Percentiles rank a stretch among this genome's conserved stretches.
These are phyloP conservation scores for Aurelia coerulea DNA, from an alignment of 30 jellyfish, hydroid and myxozoan species.

Conservation along the genomic window DNA sequence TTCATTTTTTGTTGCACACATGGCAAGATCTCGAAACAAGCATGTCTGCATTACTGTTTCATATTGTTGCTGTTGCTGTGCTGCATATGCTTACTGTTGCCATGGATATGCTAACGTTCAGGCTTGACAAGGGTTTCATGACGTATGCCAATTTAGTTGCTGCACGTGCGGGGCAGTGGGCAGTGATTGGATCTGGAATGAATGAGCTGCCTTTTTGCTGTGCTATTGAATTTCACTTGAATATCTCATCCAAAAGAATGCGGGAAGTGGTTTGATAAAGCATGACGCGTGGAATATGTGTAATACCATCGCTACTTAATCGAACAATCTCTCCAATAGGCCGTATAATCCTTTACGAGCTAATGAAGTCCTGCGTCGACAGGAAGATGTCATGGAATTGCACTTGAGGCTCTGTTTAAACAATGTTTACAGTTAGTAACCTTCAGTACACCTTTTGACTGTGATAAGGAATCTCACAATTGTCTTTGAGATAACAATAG, in stretches of 20 bases:
- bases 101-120: too few species aligned
- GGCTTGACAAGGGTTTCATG: neutral
- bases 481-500: too few species aligned
- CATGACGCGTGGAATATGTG: constrained; percentile 24
- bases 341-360: constrained; percentile 47
- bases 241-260: constrained; percentile 48
- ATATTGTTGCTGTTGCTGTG: too few species aligned
- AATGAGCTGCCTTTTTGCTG: constrained; percentile 11
- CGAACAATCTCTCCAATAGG: constrained; percentile 6
- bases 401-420: too few species aligned
- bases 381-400: too few species aligned
- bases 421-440: too few species aligned
- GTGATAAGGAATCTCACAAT: too few species aligned
- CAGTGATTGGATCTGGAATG: neutral
- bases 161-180: neutral
- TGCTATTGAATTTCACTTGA: neutral
- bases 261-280: constrained; percentile 64
- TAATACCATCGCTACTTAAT: constrained; percentile 13
- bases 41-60: too few species aligned
- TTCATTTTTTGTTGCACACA: too few species aligned
- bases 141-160: neutral
- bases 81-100: too few species aligned
- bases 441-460: too few species aligned
- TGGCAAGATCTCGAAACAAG: too few species aligned
- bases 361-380: constrained; percentile 7